phyloP scores from a whole-genome alignment of 2,888 invertebrate genomes.

The Thereva nobilitata region DNA sequence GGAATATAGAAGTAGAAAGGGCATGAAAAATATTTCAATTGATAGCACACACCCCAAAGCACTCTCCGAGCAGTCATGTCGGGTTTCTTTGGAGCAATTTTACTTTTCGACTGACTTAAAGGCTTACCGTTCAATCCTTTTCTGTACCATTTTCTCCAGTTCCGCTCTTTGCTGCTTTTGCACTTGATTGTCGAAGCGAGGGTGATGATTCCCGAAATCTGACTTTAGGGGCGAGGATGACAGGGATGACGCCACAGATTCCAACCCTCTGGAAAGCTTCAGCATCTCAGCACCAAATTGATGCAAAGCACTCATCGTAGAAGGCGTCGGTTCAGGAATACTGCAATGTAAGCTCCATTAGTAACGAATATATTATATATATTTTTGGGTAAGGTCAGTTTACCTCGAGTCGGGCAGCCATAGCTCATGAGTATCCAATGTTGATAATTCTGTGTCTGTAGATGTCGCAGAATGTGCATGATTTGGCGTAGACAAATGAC shows the following conservation, averaged over 20 bases:
- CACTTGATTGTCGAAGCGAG: constrained; percentile 1
- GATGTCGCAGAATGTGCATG: constrained; percentile 74
- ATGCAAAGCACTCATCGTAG: constrained; percentile 82
- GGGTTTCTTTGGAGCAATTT: neutral
- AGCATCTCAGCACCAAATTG: constrained; percentile 87
- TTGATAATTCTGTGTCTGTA: constrained; percentile 83
- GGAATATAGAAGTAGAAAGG: neutral
- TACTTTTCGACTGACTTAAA: constrained; percentile 4
- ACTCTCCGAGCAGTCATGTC: constrained; percentile 3
- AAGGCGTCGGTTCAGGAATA: constrained; percentile 74
- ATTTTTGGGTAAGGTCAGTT: constrained; percentile 23
- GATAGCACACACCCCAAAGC: neutral
- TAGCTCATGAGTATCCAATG: constrained; percentile 80
- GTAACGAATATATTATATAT: constrained; percentile 5
- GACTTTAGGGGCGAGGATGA: constrained; percentile 9
- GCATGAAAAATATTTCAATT: neutral
- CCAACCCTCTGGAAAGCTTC: constrained; percentile 77
- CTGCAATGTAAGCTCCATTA: constrained; percentile 44
- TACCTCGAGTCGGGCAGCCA: constrained; percentile 75
- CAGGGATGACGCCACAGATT: constrained; percentile 65
- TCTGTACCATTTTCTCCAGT: neutral
- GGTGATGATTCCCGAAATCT: constrained; percentile 14
- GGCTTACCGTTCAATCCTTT: constrained; percentile 25
- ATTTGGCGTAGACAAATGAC: constrained; percentile 63
- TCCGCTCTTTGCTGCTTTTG: constrained; percentile 1